phyloP scores from a whole-genome alignment of 2,888 invertebrate species.

The Folsomia candida region DNA sequence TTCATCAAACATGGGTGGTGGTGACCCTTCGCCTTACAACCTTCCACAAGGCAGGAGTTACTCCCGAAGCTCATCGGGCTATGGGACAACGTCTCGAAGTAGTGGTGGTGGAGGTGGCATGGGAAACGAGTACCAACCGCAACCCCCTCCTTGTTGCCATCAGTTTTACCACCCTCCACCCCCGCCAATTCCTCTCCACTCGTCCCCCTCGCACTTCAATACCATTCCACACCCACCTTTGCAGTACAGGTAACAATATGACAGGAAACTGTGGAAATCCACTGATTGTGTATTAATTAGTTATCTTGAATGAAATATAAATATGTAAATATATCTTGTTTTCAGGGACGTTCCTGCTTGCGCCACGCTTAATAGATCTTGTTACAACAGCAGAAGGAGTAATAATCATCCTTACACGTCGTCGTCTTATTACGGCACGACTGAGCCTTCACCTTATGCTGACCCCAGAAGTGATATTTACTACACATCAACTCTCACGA shows the following conservation, averaged over 20 bases:
- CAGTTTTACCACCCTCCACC: constrained; percentile 49
- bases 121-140: constrained; percentile 46
- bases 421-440: constrained; percentile 41
- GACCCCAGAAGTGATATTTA: constrained; percentile 50
- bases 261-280: too few relatives aligned
- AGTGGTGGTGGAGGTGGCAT: too few relatives aligned
- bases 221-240: constrained; percentile 50
- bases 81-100: constrained; percentile 41
- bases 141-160: constrained; percentile 49
- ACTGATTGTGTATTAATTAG: background rate
- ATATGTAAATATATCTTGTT: constrained; percentile 2
- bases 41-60: constrained; percentile 43
- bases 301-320: background rate
- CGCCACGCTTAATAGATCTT: constrained; percentile 48
- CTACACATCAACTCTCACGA: constrained; percentile 48
- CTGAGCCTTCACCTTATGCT: constrained; percentile 44
- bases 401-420: constrained; percentile 42
- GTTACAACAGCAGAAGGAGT: constrained; percentile 45
- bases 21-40: constrained; percentile 41
- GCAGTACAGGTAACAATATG: constrained; percentile 43
- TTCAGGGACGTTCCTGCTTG: constrained; percentile 50
- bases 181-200: constrained; percentile 45
- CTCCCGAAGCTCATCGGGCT: constrained; percentile 41
- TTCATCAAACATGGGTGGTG: constrained; percentile 26
- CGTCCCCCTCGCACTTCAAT: constrained; percentile 49